Evolutionary conservation across 2,888 invertebrate genomes (phyloP).

Genomic region (Agrotis exclamationis): DNA sequence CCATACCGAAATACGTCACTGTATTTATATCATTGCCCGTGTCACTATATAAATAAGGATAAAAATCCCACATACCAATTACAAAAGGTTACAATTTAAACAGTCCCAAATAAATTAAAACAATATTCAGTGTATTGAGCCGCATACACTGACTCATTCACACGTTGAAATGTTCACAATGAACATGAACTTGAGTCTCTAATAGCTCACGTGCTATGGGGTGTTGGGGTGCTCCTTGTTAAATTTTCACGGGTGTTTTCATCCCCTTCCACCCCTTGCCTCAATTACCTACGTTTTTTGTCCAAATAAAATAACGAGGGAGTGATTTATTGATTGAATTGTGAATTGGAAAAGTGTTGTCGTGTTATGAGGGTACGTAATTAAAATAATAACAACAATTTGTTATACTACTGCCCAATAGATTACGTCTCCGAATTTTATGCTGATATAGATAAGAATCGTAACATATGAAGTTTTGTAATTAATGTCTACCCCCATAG

Average conservation of each 20-base stretch:
- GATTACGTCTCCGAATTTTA: background rate
- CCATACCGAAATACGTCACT: too few relatives aligned
- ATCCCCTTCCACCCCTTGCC: constrained; percentile 58
- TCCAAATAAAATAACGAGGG: constrained; percentile 46
- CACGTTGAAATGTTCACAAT: constrained; percentile 33
- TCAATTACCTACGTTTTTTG: constrained; percentile 52
- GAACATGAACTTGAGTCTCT: constrained; percentile 47
- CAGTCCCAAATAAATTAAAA: constrained; percentile 4
- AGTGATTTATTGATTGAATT: constrained; percentile 53
- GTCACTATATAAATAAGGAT: background rate
- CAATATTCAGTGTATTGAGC: constrained; percentile 31
- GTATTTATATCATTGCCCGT: background rate
- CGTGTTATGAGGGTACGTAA: background rate
- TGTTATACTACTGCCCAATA: background rate
- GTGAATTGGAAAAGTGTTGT: background rate
- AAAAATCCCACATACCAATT: background rate
- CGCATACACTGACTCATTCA: constrained; percentile 5
- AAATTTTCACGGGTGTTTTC: constrained; percentile 82
- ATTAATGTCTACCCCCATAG: too few relatives aligned
- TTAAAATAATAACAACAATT: background rate
- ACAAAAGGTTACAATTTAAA: background rate
- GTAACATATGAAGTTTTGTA: background rate
- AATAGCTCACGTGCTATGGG: constrained; percentile 20
- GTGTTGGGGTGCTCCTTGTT: constrained; percentile 74
- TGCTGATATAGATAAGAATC: too few relatives aligned